These are phyloP conservation scores for Corythoichthys haematopterus DNA, from an alignment of 2,113 vertebrate genomes.

Conservation along the genomic window DNA sequence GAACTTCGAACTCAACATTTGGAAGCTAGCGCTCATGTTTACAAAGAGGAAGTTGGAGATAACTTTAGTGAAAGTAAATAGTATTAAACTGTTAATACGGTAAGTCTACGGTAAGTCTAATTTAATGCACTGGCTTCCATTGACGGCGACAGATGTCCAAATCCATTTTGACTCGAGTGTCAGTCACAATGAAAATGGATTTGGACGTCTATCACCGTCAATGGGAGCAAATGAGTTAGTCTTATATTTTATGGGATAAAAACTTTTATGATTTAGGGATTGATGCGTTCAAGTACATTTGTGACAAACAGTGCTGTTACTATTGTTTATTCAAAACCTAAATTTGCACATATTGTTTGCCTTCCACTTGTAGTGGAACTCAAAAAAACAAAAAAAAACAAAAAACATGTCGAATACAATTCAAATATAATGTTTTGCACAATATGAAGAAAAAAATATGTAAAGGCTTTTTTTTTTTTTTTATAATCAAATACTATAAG, in stretches of 20 bases:
- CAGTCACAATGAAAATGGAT: no score
- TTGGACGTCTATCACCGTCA: no score
- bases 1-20: constrained; percentile 36
- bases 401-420: background rate
- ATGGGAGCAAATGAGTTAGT: background rate
- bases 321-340: background rate
- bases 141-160: no score
- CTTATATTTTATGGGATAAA: background rate
- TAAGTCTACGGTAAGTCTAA: background rate
- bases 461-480: background rate
- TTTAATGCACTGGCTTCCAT: no score
- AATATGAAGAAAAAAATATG: background rate
- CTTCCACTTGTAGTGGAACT: background rate
- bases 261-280: background rate
- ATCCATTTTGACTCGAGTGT: no score
- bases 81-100: background rate
- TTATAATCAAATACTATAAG: no score
- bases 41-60: constrained; percentile 63
- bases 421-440: background rate
- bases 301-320: background rate
- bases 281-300: constrained; percentile 1
- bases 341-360: constrained; percentile 44
- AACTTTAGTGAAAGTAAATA: constrained; percentile 29
- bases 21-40: constrained; percentile 30
- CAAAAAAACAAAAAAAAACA: background rate